phyloP scores from a whole-genome alignment of 2,797 vertebrate genomes.

The Chelidonichthys spinosus region DNA sequence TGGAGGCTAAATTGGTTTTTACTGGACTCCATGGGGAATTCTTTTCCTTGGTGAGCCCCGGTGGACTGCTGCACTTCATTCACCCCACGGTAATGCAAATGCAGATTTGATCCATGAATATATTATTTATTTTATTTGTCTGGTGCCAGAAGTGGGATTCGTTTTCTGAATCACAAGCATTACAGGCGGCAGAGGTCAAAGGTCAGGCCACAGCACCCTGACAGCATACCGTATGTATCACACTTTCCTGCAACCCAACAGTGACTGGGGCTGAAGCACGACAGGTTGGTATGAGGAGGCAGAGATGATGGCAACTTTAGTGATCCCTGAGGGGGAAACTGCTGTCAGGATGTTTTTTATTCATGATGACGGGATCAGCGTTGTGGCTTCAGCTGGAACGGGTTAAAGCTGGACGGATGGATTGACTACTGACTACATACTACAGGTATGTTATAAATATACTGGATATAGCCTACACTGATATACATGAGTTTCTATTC shows the following conservation, averaged over 20 bases:
- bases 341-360: conserved; percentile 15
- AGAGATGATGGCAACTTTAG: conserved; percentile 24
- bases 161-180: conserved; percentile 4
- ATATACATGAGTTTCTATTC: background rate
- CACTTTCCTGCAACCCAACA: conserved; percentile 8
- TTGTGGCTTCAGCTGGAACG: conserved; percentile 8
- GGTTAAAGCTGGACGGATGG: too few relatives aligned
- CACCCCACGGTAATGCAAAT: conserved; percentile 17
- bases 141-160: background rate
- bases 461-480: background rate
- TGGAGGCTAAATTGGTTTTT: conserved; percentile 71
- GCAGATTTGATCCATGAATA: conserved; percentile 11
- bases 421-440: background rate
- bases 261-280: background rate
- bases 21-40: conserved; percentile 61
- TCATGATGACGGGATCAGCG: background rate
- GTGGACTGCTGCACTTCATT: conserved; percentile 29
- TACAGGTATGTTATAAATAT: background rate
- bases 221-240: background rate
- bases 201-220: conserved; percentile 2
- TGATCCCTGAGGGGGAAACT: conserved; percentile 16
- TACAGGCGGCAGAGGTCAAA: conserved; percentile 13
- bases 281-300: conserved; percentile 18
- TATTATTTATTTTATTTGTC: conserved; percentile 12
- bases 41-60: conserved; percentile 38